phyloP scores from a whole-genome alignment of 2,113 vertebrate species.

The Colinus virginianus region DNA sequence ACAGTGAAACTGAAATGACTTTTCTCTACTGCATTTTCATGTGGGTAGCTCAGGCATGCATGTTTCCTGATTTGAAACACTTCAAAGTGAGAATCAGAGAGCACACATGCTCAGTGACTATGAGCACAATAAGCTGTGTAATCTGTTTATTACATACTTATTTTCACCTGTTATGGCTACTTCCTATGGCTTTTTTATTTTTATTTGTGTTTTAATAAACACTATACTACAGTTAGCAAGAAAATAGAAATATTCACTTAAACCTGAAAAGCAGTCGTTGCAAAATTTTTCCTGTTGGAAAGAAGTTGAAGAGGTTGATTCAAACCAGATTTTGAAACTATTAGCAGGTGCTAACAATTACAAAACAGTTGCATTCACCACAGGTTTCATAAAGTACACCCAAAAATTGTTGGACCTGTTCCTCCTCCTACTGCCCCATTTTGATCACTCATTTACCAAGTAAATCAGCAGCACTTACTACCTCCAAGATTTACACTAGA shows the following conservation, averaged over 20 bases:
- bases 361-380: neutral
- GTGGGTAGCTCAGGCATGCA: no score
- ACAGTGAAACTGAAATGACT: neutral
- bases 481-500: neutral
- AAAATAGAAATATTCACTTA: neutral
- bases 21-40: neutral
- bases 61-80: neutral
- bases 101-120: neutral
- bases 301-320: neutral
- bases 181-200: neutral
- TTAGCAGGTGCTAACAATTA: neutral
- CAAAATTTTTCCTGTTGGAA: neutral
- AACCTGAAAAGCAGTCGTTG: neutral
- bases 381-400: neutral
- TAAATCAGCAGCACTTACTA: neutral
- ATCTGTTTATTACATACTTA: neutral
- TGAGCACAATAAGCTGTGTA: neutral
- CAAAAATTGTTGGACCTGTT: neutral
- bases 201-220: neutral
- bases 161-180: neutral
- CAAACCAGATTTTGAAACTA: neutral
- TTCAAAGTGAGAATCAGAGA: neutral
- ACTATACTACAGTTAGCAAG: neutral
- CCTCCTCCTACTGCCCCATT: neutral
- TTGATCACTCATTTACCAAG: neutral